Base-by-base conservation (phyloP, 2,113 vertebrate species). In the Daubentonia madagascariensis region DNA sequence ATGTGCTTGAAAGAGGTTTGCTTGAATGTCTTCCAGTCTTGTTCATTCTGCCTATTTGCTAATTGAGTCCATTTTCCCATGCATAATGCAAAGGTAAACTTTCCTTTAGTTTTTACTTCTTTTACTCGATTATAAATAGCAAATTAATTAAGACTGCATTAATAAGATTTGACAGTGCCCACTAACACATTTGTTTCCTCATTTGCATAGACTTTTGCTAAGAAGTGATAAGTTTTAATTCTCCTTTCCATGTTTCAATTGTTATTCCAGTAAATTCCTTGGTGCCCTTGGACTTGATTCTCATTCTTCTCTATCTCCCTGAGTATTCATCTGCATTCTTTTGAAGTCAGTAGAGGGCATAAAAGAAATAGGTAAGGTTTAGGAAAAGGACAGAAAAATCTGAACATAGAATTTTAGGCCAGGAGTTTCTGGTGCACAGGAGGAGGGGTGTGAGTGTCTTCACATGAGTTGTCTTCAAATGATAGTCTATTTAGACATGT, bases 321-420 rank as follows among this genome's bases (percentile, higher is more conserved):
- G 25, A 83, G 48, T 85, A 94, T 65, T 98, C 75, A 67, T 85
- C 85, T 78, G 20, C 18, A 45, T 59, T 83, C 72, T 80, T 97
- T 81, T 96, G 94, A 96, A 96, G 76, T 67, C 75, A 23, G 25
- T n/a, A 57, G 67, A 85, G 48, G 23, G 59, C 52, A 65, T 85
- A 76, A 96, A 98, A 76, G 70, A 93, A 63, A 91, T 20, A 72
- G 10, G 18, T 20, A 79, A 68, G 5, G 0, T 40, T 72, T 72
- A 57, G 35, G 59, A 93, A 72, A 85, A 28, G 32, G n/a, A 65
- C 81, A 37, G 75, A 75, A 72, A 84, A 68, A 57, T 63, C n/a
- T 79, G 37, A 78, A 67, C 43, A 67, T 18, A 20, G 8, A 61
- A 23, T 91, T 95, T 93, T n/a, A 90, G 54, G 54, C 18, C 18